Percentiles rank a stretch among this genome's conserved stretches.
These are phyloP conservation scores for Clamator glandarius DNA, from an alignment of 2,797 vertebrate genomes.

Conservation along the genomic window DNA sequence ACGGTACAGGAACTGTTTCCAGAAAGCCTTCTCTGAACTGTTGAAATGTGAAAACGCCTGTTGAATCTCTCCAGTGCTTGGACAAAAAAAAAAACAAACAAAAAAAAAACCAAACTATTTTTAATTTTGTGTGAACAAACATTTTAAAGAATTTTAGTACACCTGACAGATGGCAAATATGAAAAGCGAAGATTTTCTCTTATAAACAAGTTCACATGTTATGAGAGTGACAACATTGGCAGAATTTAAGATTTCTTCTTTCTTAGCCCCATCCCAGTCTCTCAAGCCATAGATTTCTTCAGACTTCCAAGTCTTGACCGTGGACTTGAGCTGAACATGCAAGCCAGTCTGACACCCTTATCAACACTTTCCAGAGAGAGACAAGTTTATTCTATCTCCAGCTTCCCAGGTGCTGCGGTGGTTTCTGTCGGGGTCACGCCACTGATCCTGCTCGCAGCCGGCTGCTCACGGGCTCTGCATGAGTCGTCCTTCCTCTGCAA, in stretches of 20 bases:
- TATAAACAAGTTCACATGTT: neutral
- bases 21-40: neutral
- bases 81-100: neutral
- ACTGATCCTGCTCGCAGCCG: too few species aligned
- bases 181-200: neutral
- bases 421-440: fast-evolving
- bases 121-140: neutral
- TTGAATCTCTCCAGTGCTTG: neutral
- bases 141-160: neutral
- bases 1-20: neutral
- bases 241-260: neutral
- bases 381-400: neutral
- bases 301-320: neutral
- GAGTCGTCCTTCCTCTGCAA: neutral
- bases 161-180: neutral
- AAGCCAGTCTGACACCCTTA: neutral
- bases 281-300: neutral
- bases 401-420: fast-evolving
- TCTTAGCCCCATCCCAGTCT: neutral
- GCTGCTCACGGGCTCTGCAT: fast-evolving
- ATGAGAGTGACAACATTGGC: neutral
- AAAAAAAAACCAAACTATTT: neutral
- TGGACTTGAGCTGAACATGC: neutral
- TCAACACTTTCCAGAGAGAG: neutral
- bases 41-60: neutral